Evolutionary conservation across 2,888 invertebrate genomes (phyloP), one percentile per base, ranked within the genome.

Genomic region (Blastobasis lacticolella): DNA sequence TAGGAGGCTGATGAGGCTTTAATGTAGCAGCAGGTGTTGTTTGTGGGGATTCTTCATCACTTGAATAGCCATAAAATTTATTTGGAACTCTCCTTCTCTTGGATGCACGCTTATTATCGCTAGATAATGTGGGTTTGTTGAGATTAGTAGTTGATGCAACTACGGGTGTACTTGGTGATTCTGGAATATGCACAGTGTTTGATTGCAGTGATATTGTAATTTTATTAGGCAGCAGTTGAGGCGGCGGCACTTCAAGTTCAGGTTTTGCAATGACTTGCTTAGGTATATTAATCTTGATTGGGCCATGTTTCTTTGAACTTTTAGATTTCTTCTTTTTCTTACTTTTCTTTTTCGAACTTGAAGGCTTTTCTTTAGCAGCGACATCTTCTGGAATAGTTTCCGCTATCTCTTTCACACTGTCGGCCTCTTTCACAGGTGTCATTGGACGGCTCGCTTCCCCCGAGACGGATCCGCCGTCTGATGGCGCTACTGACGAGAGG

Each of bases 61-160:
- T 95, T 0, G 95, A 94, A 72, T 95, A 95, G 0, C 95, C 96
- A 70, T 95, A 96, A 73, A 96, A 96, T 69, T 93, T 94, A 68
- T 95, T 95, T 0, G 95, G 95, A 38, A 95, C 92, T 44, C 95
- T 83, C 64, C 94, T 90, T 54, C 95, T 90, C 77, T 95, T 95
- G 0, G 95, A 95, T 1, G 92, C 91, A 42, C 95, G 88, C 68
- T 92, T 94, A 10, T 80, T 92, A 64, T 94, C 93, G 5, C 86
- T 61, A 6, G 76, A 66, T 23, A 73, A 59, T 40, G 70, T 66
- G 46, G 57, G 66, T 4, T 61, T 59, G 40, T 62, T 62, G 23
- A 60, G 59, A 5, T 65, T 58, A 23, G 53, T 40, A 54, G 50
- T 45, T 50, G 48, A 8, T 5, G n/a, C 5, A 8, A 23, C 52